phyloP scores from a whole-genome alignment of 2,888 invertebrate species.

The Rhynchonema sp. region DNA sequence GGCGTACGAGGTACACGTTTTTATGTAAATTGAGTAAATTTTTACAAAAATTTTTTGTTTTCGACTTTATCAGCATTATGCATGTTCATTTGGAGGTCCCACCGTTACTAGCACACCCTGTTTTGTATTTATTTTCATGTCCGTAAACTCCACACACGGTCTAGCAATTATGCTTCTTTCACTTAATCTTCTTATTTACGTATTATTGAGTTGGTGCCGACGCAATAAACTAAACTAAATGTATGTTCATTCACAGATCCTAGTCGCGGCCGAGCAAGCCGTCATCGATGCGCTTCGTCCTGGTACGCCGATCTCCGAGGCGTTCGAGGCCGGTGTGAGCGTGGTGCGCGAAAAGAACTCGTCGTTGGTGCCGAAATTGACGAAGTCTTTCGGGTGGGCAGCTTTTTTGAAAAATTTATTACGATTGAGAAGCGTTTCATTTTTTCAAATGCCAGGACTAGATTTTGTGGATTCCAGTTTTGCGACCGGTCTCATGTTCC shows the following conservation, averaged over 20 bases:
- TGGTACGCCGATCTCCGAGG: constrained; percentile 53
- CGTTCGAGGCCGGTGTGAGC: constrained; percentile 53
- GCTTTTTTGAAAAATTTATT: no score
- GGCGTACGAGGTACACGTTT: constrained; percentile 67
- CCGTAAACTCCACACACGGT: no score
- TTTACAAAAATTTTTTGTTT: no score
- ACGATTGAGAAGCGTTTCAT: background rate
- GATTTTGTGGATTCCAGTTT: no score
- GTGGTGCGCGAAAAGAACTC: constrained; percentile 70
- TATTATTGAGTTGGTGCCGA: no score
- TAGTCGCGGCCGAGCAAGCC: constrained; percentile 70
- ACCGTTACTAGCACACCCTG: no score
- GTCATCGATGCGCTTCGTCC: constrained; percentile 61
- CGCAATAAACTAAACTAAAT: background rate
- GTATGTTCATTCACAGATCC: no score
- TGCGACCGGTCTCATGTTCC: constrained; percentile 91
- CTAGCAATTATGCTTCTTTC: no score
- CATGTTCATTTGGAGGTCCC: background rate
- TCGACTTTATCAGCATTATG: background rate
- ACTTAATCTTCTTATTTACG: no score
- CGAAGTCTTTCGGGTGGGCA: constrained; percentile 65
- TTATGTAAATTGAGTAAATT: no score
- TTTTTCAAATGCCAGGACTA: constrained; percentile 39
- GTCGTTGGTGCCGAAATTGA: constrained; percentile 62
- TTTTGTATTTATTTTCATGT: no score